These are phyloP conservation scores for Pristionchus mayeri DNA, from an alignment of 2,888 invertebrate species.

Conservation along the genomic window DNA sequence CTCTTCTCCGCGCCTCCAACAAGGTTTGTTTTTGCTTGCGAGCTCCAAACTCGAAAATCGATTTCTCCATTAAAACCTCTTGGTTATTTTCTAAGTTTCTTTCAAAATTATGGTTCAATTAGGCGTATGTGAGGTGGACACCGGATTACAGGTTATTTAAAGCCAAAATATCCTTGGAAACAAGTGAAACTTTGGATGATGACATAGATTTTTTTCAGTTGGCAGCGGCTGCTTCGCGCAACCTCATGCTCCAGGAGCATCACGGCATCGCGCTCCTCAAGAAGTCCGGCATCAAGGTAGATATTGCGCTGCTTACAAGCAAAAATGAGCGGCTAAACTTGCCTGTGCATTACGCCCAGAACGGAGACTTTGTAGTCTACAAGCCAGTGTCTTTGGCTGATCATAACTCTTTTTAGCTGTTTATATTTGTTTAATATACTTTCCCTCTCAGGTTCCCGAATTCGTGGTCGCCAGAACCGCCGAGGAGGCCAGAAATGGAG, in stretches of 20 bases:
- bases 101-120: no score
- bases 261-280: constrained; percentile 71
- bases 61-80: neutral
- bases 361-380: neutral
- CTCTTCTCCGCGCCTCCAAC: constrained; percentile 61
- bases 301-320: neutral
- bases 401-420: no score
- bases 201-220: constrained; percentile 17
- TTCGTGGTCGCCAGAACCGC: constrained; percentile 73
- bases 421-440: neutral
- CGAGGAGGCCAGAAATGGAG: constrained; percentile 67
- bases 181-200: neutral
- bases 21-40: constrained; percentile 53
- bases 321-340: neutral
- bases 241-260: constrained; percentile 74
- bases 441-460: constrained; percentile 64
- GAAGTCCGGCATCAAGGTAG: constrained; percentile 63
- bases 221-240: constrained; percentile 45
- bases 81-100: neutral
- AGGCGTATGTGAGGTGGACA: no score
- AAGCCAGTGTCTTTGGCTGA: no score
- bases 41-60: neutral
- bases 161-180: neutral
- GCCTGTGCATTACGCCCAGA: no score
- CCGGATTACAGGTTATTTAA: no score